phyloP scores from a whole-genome alignment of 2,797 vertebrate genomes.

The Helicolenus hilgendorfi region DNA sequence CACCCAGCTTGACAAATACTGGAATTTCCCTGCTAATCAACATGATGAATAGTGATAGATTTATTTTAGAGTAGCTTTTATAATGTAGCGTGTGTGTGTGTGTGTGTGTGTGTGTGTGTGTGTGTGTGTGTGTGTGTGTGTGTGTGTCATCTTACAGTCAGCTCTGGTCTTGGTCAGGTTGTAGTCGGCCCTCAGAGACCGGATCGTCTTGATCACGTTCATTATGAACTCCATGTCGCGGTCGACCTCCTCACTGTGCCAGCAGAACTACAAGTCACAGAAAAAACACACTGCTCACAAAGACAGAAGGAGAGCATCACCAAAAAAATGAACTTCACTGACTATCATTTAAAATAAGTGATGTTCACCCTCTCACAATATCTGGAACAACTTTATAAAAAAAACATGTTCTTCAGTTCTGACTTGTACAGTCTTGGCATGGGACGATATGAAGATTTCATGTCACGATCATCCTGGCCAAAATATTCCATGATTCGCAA shows the following conservation, averaged over 20 bases:
- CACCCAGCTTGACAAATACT: neutral
- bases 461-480: neutral
- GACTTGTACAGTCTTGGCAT: neutral
- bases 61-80: neutral
- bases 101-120: too few relatives aligned
- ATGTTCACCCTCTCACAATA: neutral
- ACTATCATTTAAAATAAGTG: neutral
- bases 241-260: slow-evolving; percentile 92
- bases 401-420: neutral
- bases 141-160: slow-evolving; percentile 90
- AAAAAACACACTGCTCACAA: neutral
- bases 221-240: slow-evolving; percentile 91
- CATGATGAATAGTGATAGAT: neutral
- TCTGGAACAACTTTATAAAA: neutral
- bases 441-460: neutral
- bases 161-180: slow-evolving; percentile 94
- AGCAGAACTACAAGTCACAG: slow-evolving; percentile 89
- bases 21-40: neutral
- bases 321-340: neutral
- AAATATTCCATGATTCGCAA: neutral
- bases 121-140: neutral
- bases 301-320: neutral
- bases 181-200: slow-evolving; percentile 94
- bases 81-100: neutral
- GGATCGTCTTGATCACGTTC: slow-evolving; percentile 91